These are phyloP conservation scores for Parazoanthus darwini DNA, from an alignment of 92 coral and sea anemone species.

Conservation along the genomic window DNA sequence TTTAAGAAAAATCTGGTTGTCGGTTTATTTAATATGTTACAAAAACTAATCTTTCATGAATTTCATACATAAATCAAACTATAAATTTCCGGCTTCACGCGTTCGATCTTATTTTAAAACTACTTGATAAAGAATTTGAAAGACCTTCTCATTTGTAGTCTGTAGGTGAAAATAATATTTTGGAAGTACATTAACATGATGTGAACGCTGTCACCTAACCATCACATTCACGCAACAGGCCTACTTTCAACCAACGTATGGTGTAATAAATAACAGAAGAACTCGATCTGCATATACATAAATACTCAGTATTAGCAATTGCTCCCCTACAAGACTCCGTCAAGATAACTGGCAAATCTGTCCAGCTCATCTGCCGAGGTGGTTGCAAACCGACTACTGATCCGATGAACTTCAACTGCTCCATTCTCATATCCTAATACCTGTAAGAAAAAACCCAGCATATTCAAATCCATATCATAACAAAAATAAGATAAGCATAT, in stretches of 20 bases:
- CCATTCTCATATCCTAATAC: slow-evolving; percentile 85
- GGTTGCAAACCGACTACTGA: slow-evolving; percentile 65
- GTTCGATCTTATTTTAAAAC: neutral
- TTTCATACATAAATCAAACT: no score
- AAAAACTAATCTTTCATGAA: no score
- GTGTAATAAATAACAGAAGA: neutral
- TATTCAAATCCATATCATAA: neutral
- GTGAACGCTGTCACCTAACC: neutral
- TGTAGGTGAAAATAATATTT: no score
- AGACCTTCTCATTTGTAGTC: no score
- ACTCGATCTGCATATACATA: no score
- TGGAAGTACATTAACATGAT: no score
- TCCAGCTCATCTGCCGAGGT: slow-evolving; percentile 94
- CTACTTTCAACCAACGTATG: neutral
- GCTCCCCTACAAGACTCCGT: neutral
- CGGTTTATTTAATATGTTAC: no score
- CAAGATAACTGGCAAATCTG: slow-evolving; percentile 62
- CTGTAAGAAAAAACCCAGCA: slow-evolving; percentile 41
- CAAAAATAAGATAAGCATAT: neutral
- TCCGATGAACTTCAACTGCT: slow-evolving; percentile 80
- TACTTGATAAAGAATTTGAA: neutral
- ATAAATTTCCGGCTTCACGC: neutral
- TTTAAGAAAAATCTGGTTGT: no score
- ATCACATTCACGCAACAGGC: neutral
- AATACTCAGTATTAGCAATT: neutral